Evolutionary conservation across 2,113 vertebrate genomes (phyloP).

Genomic region (Microtus richardsoni): DNA sequence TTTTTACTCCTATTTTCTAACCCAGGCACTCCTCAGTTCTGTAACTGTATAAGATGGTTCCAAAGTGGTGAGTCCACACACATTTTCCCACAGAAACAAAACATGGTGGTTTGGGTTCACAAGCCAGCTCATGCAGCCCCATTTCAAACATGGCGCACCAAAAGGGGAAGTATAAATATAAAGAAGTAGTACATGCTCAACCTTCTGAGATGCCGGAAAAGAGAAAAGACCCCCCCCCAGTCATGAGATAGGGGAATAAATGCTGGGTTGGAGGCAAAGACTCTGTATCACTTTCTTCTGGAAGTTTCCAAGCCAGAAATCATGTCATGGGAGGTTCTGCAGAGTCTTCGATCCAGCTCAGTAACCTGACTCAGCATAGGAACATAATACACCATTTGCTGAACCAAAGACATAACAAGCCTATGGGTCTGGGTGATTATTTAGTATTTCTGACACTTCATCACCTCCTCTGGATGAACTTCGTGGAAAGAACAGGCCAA

Average conservation of each 20-base stretch:
- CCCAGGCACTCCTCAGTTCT: not conserved
- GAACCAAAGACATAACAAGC: not conserved
- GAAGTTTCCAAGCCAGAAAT: not conserved
- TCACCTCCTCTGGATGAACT: not conserved
- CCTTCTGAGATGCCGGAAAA: not conserved
- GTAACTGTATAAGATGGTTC: constrained; percentile 22
- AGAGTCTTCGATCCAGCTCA: not conserved
- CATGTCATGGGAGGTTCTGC: not conserved
- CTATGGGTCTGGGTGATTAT: not conserved
- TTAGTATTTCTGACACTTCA: constrained; percentile 1
- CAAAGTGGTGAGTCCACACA: not conserved
- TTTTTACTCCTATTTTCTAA: constrained; percentile 17
- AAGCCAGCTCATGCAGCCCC: not conserved
- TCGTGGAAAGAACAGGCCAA: not conserved
- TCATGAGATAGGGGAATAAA: not conserved
- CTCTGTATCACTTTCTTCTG: not conserved
- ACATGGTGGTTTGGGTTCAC: not conserved
- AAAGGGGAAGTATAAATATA: not conserved
- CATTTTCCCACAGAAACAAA: constrained; percentile 48
- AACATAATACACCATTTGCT: not conserved
- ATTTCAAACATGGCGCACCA: constrained; percentile 33
- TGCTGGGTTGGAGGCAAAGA: not conserved
- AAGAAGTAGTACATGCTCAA: not conserved
- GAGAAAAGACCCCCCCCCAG: not conserved
- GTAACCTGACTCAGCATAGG: not conserved